Percentiles rank a stretch among this genome's conserved stretches.
These are phyloP conservation scores for Aselliscus stoliczkanus DNA, from an alignment of 2,797 vertebrate species.

Conservation along the genomic window DNA sequence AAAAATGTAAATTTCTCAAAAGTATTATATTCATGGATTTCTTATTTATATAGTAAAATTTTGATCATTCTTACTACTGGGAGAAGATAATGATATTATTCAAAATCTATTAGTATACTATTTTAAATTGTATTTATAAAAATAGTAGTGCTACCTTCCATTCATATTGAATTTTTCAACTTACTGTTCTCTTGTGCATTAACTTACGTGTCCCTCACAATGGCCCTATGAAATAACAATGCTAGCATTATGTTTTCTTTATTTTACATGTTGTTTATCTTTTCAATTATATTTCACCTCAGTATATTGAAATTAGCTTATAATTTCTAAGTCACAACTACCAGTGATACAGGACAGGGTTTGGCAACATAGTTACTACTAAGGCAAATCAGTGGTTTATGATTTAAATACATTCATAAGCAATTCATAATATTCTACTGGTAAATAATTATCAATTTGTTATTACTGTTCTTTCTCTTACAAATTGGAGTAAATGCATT, in stretches of 20 bases:
- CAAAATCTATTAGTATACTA: not conserved
- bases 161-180: conserved; percentile 9
- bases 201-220: not conserved
- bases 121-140: conserved; percentile 30
- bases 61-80: not conserved
- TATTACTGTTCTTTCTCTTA: not conserved
- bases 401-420: not conserved
- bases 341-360: not conserved
- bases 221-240: not conserved
- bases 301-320: conserved; percentile 11
- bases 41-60: not conserved
- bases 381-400: not conserved
- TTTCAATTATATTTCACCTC: not conserved
- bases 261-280: not conserved
- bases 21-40: conserved; percentile 21
- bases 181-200: not conserved
- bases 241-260: not conserved
- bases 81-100: not conserved
- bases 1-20: conserved; percentile 38
- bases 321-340: not conserved
- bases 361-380: not conserved
- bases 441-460: not conserved
- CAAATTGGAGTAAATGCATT: not conserved
- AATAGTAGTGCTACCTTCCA: not conserved
- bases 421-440: conserved; percentile 1